These are phyloP conservation scores for Apteryx owenii DNA, from an alignment of 2,113 vertebrate genomes.

Conservation along the genomic window DNA sequence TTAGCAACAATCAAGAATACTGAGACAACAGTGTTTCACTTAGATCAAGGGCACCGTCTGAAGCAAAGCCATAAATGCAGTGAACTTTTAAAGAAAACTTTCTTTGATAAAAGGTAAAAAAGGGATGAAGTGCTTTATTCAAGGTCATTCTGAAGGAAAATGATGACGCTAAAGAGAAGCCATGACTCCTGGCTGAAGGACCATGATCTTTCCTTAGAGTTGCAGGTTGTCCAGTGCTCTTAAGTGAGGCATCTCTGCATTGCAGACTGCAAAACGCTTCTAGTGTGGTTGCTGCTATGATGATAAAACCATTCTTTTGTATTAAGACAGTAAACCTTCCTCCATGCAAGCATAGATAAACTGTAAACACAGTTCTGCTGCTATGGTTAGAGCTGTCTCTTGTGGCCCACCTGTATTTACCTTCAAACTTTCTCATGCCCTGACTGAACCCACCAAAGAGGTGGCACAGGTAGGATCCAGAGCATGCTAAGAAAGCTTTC, in stretches of 20 bases:
- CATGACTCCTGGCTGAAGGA: neutral
- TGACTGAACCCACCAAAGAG: accelerated
- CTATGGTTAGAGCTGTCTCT: accelerated
- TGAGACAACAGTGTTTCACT: neutral
- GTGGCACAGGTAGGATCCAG: neutral
- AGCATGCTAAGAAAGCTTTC: neutral
- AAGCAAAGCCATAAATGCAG: neutral
- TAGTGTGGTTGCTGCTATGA: neutral
- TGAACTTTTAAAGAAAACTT: neutral
- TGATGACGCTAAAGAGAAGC: neutral
- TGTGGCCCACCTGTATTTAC: neutral
- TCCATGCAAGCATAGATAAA: accelerated
- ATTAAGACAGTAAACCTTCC: neutral
- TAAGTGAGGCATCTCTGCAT: neutral
- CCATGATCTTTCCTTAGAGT: neutral
- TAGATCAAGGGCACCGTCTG: neutral
- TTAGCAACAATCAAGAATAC: neutral
- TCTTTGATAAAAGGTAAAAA: neutral
- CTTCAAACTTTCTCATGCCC: neutral
- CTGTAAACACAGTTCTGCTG: neutral
- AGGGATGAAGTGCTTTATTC: neutral
- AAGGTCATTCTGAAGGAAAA: constrained; percentile 15
- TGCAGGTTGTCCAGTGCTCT: neutral
- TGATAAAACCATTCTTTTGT: neutral
- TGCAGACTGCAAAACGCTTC: neutral